Percentiles rank a stretch among this genome's conserved stretches.
phyloP scores from a whole-genome alignment of 2,888 invertebrate species.

The Cyclophora albipunctata region DNA sequence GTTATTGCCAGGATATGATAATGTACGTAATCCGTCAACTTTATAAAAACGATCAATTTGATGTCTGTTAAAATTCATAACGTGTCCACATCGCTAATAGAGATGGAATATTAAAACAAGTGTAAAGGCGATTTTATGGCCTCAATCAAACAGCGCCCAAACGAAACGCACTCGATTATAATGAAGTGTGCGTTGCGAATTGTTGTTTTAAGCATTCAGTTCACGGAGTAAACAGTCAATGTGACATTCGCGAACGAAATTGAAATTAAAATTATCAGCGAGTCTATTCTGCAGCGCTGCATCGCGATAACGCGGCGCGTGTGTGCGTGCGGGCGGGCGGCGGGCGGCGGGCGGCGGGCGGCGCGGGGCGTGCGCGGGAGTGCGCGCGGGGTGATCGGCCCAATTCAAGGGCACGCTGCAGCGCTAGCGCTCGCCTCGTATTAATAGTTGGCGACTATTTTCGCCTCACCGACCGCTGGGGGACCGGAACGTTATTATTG shows the following conservation, averaged over 20 bases:
- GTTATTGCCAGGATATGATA: slow-evolving; percentile 26
- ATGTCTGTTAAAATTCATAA: slow-evolving; percentile 1
- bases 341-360: slow-evolving; percentile 21
- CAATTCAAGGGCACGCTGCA: slow-evolving; percentile 70
- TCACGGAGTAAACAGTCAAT: slow-evolving; percentile 38
- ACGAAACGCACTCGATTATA: no score
- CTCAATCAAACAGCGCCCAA: no score
- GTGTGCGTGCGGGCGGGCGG: slow-evolving; percentile 31
- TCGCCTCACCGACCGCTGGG: slow-evolving; percentile 60
- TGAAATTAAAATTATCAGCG: slow-evolving; percentile 61
- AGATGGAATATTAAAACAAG: no score
- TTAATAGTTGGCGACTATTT: slow-evolving; percentile 74
- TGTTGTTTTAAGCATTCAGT: slow-evolving; percentile 23
- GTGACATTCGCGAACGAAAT: slow-evolving; percentile 63
- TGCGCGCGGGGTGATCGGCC: slow-evolving; percentile 70
- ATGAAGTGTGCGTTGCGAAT: not conserved
- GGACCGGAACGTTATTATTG: slow-evolving; percentile 70
- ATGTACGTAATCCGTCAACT: slow-evolving; percentile 15
- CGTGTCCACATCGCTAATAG: slow-evolving; percentile 1
- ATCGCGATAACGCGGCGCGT: slow-evolving; percentile 41
- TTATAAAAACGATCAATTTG: slow-evolving; percentile 6
- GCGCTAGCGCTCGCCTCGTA: slow-evolving; percentile 64
- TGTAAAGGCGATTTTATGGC: no score
- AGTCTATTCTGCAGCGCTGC: slow-evolving; percentile 59
- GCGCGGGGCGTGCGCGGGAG: slow-evolving; percentile 33